Evolutionary conservation across 2,797 vertebrate genomes (phyloP).

Genomic region (Scomberomorus guttatus): DNA sequence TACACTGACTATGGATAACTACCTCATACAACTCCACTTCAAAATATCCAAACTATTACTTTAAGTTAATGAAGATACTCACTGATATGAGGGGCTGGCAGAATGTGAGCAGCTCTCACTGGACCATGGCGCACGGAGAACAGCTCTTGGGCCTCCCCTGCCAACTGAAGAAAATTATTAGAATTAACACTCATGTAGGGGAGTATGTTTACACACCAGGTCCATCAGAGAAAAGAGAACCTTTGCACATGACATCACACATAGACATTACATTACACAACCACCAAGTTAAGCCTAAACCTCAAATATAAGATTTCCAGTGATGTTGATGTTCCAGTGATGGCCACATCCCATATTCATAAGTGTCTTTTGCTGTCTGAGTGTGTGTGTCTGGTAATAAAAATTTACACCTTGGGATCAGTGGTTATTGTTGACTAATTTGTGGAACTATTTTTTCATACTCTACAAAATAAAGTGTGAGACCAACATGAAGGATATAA

Average conservation of each 20-base stretch:
- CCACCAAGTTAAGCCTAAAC: neutral
- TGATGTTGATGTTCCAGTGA: too few relatives aligned
- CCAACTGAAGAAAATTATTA: constrained; percentile 85
- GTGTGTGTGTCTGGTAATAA: neutral
- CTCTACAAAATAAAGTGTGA: neutral
- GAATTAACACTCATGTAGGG: neutral
- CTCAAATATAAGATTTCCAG: too few relatives aligned
- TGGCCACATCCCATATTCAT: neutral
- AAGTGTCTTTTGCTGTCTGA: neutral
- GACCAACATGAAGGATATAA: neutral
- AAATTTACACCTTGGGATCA: neutral
- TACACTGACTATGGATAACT: too few relatives aligned
- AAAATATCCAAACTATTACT: too few relatives aligned
- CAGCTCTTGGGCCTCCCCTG: constrained; percentile 96
- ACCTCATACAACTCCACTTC: too few relatives aligned
- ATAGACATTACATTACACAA: neutral
- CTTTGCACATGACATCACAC: neutral
- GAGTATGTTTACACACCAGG: neutral
- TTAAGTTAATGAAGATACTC: constrained; percentile 76
- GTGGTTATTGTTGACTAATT: too few relatives aligned
- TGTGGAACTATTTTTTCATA: neutral
- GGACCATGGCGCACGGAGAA: constrained; percentile 97
- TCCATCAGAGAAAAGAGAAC: neutral
- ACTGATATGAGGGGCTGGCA: constrained; percentile 95
- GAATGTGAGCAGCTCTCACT: constrained; percentile 91